phyloP scores from a whole-genome alignment of 2,113 vertebrate genomes.

The Centrocercus urophasianus region DNA sequence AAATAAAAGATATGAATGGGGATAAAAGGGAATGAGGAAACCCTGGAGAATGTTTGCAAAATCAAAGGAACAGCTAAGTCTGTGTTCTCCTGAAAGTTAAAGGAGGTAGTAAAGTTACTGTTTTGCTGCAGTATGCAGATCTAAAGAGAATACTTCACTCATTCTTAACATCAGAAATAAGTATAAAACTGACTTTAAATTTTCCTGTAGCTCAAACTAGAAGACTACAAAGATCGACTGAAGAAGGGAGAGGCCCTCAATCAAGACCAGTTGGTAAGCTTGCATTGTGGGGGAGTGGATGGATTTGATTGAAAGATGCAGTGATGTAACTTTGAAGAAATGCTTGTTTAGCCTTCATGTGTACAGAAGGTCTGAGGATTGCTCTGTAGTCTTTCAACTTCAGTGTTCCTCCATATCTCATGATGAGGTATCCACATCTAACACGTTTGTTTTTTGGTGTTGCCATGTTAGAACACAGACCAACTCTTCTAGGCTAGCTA shows the following conservation, averaged over 20 bases:
- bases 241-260: constrained; percentile 82
- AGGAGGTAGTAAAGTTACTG: neutral
- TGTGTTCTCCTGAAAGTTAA: neutral
- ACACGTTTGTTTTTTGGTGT: neutral
- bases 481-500: neutral
- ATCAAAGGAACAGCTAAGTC: neutral
- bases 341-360: neutral
- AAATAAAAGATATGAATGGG: neutral
- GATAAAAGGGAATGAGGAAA: neutral
- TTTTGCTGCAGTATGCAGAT: neutral
- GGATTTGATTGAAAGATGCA: neutral
- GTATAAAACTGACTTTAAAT: neutral
- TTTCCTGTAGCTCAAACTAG: constrained; percentile 83
- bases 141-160: neutral
- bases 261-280: constrained; percentile 86
- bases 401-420: neutral
- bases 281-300: neutral
- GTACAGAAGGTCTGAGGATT: neutral
- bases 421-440: neutral
- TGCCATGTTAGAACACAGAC: neutral
- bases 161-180: neutral
- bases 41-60: neutral
- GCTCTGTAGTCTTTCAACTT: neutral
- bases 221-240: constrained; percentile 86
- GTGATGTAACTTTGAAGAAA: neutral